Conservation (phyloP, 2,113 vertebrate species). For the Xiphorhynchus elegans region DNA sequence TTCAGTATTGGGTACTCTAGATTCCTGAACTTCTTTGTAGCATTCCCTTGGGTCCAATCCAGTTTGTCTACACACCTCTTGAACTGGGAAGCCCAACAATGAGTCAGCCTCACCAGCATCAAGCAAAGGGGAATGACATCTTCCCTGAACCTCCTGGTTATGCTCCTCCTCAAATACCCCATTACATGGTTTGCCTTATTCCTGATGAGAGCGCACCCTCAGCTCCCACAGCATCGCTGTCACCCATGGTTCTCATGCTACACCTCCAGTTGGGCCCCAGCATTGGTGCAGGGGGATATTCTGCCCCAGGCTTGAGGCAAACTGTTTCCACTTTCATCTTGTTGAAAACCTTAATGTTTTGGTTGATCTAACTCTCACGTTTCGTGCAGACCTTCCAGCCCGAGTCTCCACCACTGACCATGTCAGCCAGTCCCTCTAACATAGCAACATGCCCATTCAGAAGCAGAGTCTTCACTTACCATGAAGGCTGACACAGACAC, state of each 20-base stretch:
- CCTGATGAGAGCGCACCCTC: not conserved
- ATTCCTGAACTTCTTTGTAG: not conserved
- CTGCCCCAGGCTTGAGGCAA: not conserved
- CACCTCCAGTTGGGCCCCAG: accelerated
- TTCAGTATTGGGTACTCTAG: not conserved
- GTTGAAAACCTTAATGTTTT: not conserved
- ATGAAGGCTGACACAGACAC: not conserved
- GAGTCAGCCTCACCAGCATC: not conserved
- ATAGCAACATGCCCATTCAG: not conserved
- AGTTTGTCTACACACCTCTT: not conserved
- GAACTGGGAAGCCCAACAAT: not conserved
- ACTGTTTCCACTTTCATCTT: not conserved
- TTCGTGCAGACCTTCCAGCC: not conserved
- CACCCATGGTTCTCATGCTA: not conserved
- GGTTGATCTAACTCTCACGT: not conserved
- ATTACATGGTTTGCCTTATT: not conserved
- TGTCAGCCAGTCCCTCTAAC: not conserved
- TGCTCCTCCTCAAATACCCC: not conserved
- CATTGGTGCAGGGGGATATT: not conserved
- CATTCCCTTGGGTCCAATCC: not conserved
- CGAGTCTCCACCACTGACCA: not conserved
- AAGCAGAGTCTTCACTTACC: not conserved
- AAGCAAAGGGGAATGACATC: not conserved
- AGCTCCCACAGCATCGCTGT: not conserved
- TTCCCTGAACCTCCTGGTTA: not conserved